Base-by-base conservation (phyloP, 2,888 invertebrate species). In the Galeopsomyia nigrocyanea region DNA sequence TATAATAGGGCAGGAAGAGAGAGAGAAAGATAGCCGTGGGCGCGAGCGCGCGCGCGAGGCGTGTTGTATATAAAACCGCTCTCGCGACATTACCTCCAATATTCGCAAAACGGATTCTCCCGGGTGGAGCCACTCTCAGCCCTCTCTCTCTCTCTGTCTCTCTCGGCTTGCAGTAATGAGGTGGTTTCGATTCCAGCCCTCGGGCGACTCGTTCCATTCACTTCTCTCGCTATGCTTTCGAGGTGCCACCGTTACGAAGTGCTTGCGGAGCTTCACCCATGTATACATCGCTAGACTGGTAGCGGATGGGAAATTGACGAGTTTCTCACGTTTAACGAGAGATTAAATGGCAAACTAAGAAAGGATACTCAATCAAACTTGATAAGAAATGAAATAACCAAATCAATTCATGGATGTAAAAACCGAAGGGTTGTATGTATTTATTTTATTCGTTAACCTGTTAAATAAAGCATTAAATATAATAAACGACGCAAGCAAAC, bases 81-180 rank as follows among this genome's bases (percentile, higher is more conserved):
- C 81, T 83, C 82, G 85, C 82, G 84, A 85, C 85, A 85, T 85
- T 85, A 85, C 82, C 85, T 83, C 82, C 85, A 83, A 85, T 85
- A 84, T 85, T 85, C 83, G 82, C 84, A 85, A 85, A 85, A 85
- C 85, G 85, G 85, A 85, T 85, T 85, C 85, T 83, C 81, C 80
- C 75, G 76, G 73, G 80, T 60, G 80, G 80, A 78, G 80, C 80
- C 69, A 68, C 75, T 47, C 50, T 31, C 26, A 70, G 73, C 75
- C n/a, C 22, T 51, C 56, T 46, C 74, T 66, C 71, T 68, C 31
- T 58, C 55, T 61, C 75, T 56, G 62, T 68, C 21, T 21, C 31
- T 16, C n/a, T 46, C 39, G 50, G 31, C 19, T 26, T 21, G 51
- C 55, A 50, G 83, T 86, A 86, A 86, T 85, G 86, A 86, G 85